Base-by-base conservation (phyloP, 1,140 invertebrate genomes). In the Leptonema lineaticorne region DNA sequence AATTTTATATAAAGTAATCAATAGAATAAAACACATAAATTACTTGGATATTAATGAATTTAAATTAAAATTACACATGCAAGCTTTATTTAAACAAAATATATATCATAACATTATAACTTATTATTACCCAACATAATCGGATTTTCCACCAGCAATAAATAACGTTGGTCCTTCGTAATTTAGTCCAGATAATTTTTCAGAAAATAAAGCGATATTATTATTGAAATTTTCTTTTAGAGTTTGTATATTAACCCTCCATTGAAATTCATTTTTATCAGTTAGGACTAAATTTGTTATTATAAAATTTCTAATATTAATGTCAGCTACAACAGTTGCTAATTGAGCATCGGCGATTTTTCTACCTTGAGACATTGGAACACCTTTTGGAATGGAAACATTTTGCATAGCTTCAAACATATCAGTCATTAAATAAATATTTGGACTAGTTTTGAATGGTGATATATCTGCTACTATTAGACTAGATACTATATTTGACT, bases 391-490 rank as follows among this genome's bases (percentile, higher is more conserved):
- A 16, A 93, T 79, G 0, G 81, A 73, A 1, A 90, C 79, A 1
- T 78, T 74, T 37, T 81, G 74, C 88, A 94, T 89, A 1, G 85
- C 86, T 67, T 86, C 78, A 72, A 94, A 88, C 64, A 92, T 82
- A 41, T 81, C 78, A 0, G 78, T 78, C 83, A 94, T 88, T 7
- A 84, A 78, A 59, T 80, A 76, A 16, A 91, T 84, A 75, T 85
- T 85, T 11, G 85, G 84, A 64, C 88, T 88, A 0, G 85, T 83
- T 69, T 83, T 84, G 0, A 90, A 76, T 1, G 94, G 94, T 9
- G 91, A 91, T 69, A 96, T 90, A 75, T 97, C 95, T 41, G 92
- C 88, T 3, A 96, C 87, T 48, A 96, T 83, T 22, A 95, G 77
- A 73, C 89, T 91, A 18, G 93, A 88, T 1, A 95, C 84, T 18